phyloP scores from a whole-genome alignment of 2,113 vertebrate genomes.

The Machaerirhynchus nigripectus region DNA sequence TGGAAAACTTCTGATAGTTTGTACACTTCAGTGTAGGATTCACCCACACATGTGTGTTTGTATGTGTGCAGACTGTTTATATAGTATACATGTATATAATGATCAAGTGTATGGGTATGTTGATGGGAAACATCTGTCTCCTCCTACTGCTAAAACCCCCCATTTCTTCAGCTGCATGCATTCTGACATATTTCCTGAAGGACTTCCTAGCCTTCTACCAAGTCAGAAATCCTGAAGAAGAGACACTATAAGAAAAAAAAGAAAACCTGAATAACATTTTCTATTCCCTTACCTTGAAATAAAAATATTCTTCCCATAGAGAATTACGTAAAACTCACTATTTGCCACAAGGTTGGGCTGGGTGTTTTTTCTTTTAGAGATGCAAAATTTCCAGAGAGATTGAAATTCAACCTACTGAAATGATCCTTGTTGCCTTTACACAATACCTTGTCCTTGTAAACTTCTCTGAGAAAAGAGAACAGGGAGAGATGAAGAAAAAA shows the following conservation, averaged over 20 bases:
- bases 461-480: background rate
- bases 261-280: background rate
- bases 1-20: background rate
- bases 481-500: background rate
- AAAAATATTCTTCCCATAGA: background rate
- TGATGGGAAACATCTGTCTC: background rate
- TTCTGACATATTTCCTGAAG: background rate
- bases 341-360: background rate
- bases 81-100: background rate
- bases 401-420: background rate
- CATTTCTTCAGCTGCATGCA: background rate
- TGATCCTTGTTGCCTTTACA: background rate
- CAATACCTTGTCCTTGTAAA: background rate
- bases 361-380: background rate
- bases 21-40: background rate
- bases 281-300: background rate
- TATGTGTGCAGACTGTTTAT: background rate
- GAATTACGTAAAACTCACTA: background rate
- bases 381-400: background rate
- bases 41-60: rapidly evolving
- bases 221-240: background rate
- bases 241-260: background rate
- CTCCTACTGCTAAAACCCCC: background rate
- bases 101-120: background rate
- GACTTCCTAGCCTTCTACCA: background rate